These are phyloP conservation scores for Agapornis canus DNA, from an alignment of 2,797 vertebrate species.

Conservation along the genomic window DNA sequence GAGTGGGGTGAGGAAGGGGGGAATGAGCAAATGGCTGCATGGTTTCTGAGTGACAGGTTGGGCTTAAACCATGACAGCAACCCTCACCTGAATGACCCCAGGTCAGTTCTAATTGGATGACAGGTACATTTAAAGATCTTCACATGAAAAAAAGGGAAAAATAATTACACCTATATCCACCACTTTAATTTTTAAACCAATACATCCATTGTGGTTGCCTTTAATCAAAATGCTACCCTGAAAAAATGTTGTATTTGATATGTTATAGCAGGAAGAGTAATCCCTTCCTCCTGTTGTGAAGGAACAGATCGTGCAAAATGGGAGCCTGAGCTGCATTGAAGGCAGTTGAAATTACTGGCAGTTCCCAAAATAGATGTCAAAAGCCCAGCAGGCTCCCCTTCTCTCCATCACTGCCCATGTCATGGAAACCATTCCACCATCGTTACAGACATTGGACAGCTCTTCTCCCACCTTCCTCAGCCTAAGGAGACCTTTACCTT, in stretches of 20 bases:
- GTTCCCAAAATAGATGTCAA: background rate
- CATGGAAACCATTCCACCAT: background rate
- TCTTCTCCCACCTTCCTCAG: background rate
- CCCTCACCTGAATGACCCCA: background rate
- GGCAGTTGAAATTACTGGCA: background rate
- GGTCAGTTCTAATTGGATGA: background rate
- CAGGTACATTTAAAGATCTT: background rate
- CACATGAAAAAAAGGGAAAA: background rate
- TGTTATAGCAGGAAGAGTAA: background rate
- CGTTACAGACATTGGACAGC: accelerated
- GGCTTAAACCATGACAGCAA: background rate
- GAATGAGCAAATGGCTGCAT: too few species aligned
- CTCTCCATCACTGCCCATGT: background rate
- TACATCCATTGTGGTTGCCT: background rate
- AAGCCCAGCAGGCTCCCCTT: background rate
- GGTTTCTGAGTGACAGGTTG: too few species aligned
- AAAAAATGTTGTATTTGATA: background rate
- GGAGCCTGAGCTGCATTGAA: background rate
- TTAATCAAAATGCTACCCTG: background rate
- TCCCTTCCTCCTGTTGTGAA: background rate
- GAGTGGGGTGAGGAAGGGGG: background rate
- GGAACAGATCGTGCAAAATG: background rate
- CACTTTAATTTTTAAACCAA: background rate
- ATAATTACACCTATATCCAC: background rate
- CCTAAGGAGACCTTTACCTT: background rate